phyloP scores from a whole-genome alignment of 1,140 invertebrate species.

The Chrysoperla carnea region DNA sequence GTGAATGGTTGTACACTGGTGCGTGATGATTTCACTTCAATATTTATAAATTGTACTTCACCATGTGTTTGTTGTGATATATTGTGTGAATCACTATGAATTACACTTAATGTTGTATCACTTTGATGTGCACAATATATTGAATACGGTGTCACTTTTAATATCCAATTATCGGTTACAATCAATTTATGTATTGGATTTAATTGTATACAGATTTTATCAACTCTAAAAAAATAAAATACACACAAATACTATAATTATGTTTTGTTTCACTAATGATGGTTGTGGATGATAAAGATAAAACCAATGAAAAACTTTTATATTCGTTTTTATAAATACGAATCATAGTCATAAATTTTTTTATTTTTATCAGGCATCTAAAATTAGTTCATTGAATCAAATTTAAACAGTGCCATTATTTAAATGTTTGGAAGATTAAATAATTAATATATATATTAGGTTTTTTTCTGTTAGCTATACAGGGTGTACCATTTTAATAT shows the following conservation, averaged over 20 bases:
- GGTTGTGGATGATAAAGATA: no score
- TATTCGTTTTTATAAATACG: constrained; percentile 1
- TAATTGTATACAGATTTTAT: constrained; percentile 55
- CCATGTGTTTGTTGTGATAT: constrained; percentile 41
- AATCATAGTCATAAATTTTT: constrained; percentile 4
- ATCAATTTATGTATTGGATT: constrained; percentile 51
- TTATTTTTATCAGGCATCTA: no score
- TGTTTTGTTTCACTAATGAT: constrained; percentile 1
- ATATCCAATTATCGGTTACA: constrained; percentile 76
- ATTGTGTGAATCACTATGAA: constrained; percentile 53
- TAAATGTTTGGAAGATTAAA: no score
- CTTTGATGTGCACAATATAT: constrained; percentile 58
- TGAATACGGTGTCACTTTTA: constrained; percentile 62
- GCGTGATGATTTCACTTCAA: constrained; percentile 49
- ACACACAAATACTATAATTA: constrained; percentile 1
- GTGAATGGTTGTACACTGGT: constrained; percentile 34
- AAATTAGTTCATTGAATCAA: no score
- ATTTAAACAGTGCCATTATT: no score
- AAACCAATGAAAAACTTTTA: neutral
- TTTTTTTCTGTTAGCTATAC: no score
- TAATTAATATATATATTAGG: no score
- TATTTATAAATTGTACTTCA: constrained; percentile 62
- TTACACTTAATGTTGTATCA: constrained; percentile 55
- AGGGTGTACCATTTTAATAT: no score
- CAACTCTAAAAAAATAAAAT: constrained; percentile 34